Base-by-base conservation (phyloP, 1,140 invertebrate genomes). In the Drosophila tsacasi region DNA sequence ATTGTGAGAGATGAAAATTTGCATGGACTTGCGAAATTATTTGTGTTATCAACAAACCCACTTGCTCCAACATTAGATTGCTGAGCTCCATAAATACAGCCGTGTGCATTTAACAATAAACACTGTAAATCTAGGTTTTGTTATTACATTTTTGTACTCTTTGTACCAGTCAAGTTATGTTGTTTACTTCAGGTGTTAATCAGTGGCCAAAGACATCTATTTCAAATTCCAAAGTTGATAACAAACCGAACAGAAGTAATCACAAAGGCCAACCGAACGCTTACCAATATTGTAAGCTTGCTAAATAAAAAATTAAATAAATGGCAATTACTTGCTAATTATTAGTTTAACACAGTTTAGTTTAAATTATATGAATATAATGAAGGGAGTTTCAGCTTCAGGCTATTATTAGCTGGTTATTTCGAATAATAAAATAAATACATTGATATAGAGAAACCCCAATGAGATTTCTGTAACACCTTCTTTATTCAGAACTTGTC, bases 1-100 rank as follows among this genome's bases (percentile, higher is more conserved):
- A 58, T 81, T 81, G 42, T 46, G 63, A 84, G 49, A 67, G 21
- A 40, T 32, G 35, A 35, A 40, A 27, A 58, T 72, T 72, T 59
- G 67, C 52, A 72, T 60, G n/a, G 19, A 40, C 66, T 35, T 59
- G 66, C 37, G 52, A 71, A 49, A 60, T 60, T n/a, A n/a, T 21
- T 57, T 50, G 39, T 27, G 35, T 35, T 40, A 71, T 73, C 40
- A 68, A 32, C 32, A 32, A 54, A 27, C 12, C 54, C n/a, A 63
- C 30, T 35, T 19, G 49, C 49, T 52, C 9, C 47, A 50, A 27
- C 47, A 32, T 25, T 40, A 12, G 17, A 27, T 65, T 32, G 8
- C 55, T 30, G 40, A 1, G 54, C 30, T 25, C 21, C 39, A 65
- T 44, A 65, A 44, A 65, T 61, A 66, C 55, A 61, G 25, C 39